These are phyloP conservation scores for Phoxinus dragarum DNA, from an alignment of 2,797 vertebrate genomes.

Conservation along the genomic window DNA sequence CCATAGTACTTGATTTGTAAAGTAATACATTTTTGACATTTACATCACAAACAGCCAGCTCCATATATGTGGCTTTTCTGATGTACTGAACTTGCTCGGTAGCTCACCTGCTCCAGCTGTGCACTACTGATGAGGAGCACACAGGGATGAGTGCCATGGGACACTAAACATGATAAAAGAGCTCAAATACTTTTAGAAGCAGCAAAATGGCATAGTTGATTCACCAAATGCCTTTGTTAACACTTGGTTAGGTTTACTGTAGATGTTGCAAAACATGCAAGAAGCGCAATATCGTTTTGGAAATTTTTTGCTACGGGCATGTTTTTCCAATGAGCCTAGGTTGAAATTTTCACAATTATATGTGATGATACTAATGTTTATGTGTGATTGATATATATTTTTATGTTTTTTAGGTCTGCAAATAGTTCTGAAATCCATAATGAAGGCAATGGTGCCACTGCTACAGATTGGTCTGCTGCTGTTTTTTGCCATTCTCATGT, in stretches of 20 bases:
- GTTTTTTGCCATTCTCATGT: slow-evolving; percentile 99
- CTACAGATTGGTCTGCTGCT: slow-evolving; percentile 96
- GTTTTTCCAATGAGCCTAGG: neutral
- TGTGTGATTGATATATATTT: slow-evolving; percentile 2
- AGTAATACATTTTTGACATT: too few relatives aligned
- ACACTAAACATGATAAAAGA: too few relatives aligned
- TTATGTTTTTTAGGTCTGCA: slow-evolving; percentile 85
- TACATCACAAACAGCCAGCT: too few relatives aligned
- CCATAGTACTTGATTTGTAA: too few relatives aligned
- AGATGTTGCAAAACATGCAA: neutral
- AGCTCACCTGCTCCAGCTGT: too few relatives aligned
- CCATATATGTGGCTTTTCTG: too few relatives aligned
- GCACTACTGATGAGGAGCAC: too few relatives aligned
- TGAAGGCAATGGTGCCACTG: slow-evolving; percentile 99
- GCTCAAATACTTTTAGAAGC: too few relatives aligned
- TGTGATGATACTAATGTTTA: neutral
- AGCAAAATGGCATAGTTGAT: too few relatives aligned
- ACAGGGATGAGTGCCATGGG: too few relatives aligned
- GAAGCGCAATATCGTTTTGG: neutral
- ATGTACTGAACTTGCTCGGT: too few relatives aligned
- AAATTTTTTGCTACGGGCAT: neutral
- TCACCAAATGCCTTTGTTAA: neutral
- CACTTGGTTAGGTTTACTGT: neutral
- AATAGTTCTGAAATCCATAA: slow-evolving; percentile 98
- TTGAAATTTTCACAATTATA: neutral